These are phyloP conservation scores for Hippolais icterina DNA, from an alignment of 2,113 vertebrate genomes.

Conservation along the genomic window DNA sequence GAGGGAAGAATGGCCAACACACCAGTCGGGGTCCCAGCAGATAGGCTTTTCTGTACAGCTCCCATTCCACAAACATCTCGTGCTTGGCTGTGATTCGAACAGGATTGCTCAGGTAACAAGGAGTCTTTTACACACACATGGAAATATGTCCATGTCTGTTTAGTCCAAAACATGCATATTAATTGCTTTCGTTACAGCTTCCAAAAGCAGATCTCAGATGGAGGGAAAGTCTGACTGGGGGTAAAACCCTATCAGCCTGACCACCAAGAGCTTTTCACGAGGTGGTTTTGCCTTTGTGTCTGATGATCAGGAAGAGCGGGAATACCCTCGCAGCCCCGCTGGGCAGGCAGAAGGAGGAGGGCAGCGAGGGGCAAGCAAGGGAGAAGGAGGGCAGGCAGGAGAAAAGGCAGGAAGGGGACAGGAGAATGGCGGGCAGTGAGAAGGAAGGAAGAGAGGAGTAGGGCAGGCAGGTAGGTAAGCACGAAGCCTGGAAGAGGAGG, in stretches of 20 bases:
- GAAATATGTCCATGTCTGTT: accelerated
- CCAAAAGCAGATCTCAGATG: background rate
- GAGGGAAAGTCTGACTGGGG: background rate
- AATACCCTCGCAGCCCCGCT: no score
- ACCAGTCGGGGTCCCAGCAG: accelerated
- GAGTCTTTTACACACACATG: accelerated
- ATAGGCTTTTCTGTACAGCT: background rate
- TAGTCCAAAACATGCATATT: background rate
- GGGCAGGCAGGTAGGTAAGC: background rate
- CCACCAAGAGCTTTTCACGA: background rate
- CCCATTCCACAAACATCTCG: background rate
- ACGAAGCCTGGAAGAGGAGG: background rate
- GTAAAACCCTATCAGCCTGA: background rate
- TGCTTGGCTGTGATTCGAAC: background rate
- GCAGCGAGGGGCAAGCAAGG: no score
- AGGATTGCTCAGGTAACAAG: background rate
- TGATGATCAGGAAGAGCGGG: background rate
- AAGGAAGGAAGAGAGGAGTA: background rate
- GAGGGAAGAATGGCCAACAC: background rate
- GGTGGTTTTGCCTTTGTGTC: background rate
- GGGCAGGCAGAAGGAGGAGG: background rate
- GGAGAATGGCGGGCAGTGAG: background rate
- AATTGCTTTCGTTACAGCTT: background rate
- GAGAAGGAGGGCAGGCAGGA: background rate
- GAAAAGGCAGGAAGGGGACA: background rate